Percentiles rank a stretch among this genome's conserved stretches.
Conservation (phyloP, 2,888 invertebrate genomes). For the Diaprepes abbreviatus region DNA sequence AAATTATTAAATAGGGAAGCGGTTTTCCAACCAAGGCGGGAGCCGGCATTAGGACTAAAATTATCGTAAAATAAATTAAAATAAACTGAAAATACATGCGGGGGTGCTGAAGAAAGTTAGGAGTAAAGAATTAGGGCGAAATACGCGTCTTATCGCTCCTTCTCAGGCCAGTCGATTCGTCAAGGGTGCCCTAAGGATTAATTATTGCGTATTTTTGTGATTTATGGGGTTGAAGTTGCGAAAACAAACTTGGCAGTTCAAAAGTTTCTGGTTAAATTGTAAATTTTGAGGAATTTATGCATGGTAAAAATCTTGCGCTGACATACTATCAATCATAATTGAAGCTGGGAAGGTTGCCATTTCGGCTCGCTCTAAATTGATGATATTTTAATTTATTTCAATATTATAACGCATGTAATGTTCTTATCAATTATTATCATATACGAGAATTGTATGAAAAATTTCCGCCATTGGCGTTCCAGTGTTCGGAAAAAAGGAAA, state of each 20-base stretch:
- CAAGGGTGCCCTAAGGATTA: slow-evolving; percentile 21
- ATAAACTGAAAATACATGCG: slow-evolving; percentile 28
- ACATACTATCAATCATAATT: background rate
- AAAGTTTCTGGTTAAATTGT: slow-evolving; percentile 3
- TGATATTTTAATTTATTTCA: no score
- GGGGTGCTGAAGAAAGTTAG: background rate
- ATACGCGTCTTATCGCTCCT: slow-evolving; percentile 18
- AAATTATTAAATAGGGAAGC: slow-evolving; percentile 18
- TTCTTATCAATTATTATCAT: no score
- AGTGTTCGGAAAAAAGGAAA: no score
- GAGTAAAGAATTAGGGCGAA: slow-evolving; percentile 8
- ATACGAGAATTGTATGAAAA: no score
- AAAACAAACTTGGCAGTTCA: background rate
- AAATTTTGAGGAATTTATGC: background rate
- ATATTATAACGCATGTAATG: no score
- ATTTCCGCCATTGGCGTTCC: no score
- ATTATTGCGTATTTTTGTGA: slow-evolving; percentile 20
- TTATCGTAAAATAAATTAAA: slow-evolving; percentile 38
- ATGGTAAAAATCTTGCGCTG: background rate
- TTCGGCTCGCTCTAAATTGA: no score
- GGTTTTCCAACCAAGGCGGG: slow-evolving; percentile 6
- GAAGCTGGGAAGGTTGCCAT: background rate
- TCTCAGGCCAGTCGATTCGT: slow-evolving; percentile 31
- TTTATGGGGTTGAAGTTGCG: background rate
- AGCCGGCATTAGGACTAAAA: slow-evolving; percentile 25